Evolutionary conservation across 2,888 invertebrate genomes (phyloP), one percentile per base, ranked within the genome.

Genomic region (Glaucopsyche alexis): DNA sequence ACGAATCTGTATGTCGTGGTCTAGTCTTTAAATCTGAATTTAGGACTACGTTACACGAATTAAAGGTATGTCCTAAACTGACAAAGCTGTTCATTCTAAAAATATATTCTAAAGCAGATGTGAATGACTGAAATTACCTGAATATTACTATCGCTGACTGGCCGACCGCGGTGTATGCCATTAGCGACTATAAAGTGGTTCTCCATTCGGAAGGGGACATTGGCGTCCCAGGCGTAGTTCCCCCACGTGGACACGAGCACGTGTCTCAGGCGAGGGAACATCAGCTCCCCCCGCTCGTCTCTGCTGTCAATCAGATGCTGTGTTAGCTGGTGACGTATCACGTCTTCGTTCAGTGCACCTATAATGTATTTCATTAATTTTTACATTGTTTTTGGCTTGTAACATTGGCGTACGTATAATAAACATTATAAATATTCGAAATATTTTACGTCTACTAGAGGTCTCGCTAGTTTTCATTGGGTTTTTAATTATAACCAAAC

Each of bases 221-320:
- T 87, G 7, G 86, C 86, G 80, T 94, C 94, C 97, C 97, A 97
- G 0, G 96, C 96, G 83, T 97, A 97, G 77, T 95, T 94, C 0
- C 96, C 96, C 94, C 96, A 97, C 80, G 95, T 95, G 0, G 95
- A 95, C 0, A 95, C 95, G 69, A 97, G 85, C 55, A 94, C 89
- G 72, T 95, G 95, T 3, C 95, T 93, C 49, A 97, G 85, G 74
- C 96, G 94, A 0, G 95, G 96, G 81, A 95, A 96, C 80, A 93
- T 89, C 9, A 95, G 84, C 47, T 93, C 90, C 0, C 95, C 95
- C 60, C 89, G 86, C 79, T 94, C 94, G 79, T 95, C 94, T 11
- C 93, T 90, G 69, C 93, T 87, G 55, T 94, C 94, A 9, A 94
- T 87, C 66, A 94, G 86, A 77, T 94, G 91, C 19, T 92, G 85